These are phyloP conservation scores for Solea senegalensis DNA, from an alignment of 2,113 vertebrate genomes.

Conservation along the genomic window DNA sequence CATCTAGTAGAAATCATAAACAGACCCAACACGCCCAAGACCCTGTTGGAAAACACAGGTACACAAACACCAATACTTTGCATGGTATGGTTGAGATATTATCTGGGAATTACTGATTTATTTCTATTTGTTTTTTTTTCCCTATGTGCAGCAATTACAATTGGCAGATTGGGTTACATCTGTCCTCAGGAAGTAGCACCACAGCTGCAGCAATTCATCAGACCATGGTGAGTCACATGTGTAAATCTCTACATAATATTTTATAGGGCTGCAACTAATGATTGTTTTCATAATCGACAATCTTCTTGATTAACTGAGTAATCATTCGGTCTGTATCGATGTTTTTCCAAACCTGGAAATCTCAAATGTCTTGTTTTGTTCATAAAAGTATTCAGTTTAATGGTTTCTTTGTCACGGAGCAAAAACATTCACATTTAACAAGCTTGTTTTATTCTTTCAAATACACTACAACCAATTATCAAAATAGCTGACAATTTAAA, in stretches of 20 bases:
- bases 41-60: slow-evolving; percentile 95
- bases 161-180: slow-evolving; percentile 92
- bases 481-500: no score
- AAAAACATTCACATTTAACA: no score
- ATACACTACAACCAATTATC: no score
- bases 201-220: slow-evolving; percentile 94
- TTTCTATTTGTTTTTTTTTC: not conserved
- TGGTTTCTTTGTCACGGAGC: no score
- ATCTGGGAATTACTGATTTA: not conserved
- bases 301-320: no score
- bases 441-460: no score
- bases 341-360: no score
- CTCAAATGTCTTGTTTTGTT: no score
- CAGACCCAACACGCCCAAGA: slow-evolving; percentile 94
- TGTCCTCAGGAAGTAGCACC: slow-evolving; percentile 96
- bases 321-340: no score
- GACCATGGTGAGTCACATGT: slow-evolving; percentile 87
- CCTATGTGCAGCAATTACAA: slow-evolving; percentile 87
- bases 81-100: not conserved
- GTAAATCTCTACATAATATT: not conserved
- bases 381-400: no score
- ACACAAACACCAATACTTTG: not conserved
- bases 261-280: not conserved
- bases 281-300: no score
- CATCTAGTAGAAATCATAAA: slow-evolving; percentile 96